Base-by-base conservation (phyloP, 2,797 vertebrate genomes). In the Semotilus atromaculatus region DNA sequence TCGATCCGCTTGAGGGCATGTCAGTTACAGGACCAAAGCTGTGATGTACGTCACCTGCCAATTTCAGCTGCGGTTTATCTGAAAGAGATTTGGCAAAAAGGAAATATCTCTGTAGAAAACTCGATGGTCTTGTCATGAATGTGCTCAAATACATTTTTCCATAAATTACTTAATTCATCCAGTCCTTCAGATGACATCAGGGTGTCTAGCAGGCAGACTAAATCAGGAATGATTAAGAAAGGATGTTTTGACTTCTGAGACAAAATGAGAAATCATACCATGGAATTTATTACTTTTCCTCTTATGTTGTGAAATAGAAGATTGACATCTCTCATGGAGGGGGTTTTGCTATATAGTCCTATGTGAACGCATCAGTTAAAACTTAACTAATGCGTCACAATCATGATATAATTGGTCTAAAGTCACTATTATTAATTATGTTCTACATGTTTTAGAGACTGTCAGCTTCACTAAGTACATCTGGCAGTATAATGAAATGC, bases 1-100 rank as follows among this genome's bases (percentile, higher is more conserved):
- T 88, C 85, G 90, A 88, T 85, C 72, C 74, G 88, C 92, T 92
- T 89, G 82, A 31, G 91, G 92, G 91, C 88, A 84, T 87, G 86
- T 87, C 26, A 91, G 92, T 92, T 91, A 82, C 80, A 86, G 76
- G 87, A 90, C 89, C 83, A 78, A 90, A 84, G 89, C 83, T 90
- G 77, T 53, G 53, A 81, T 86, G 64, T 53, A 88, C 80, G 67
- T 82, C 83, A 85, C 84, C 89, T 91, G 90, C 88, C 90, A 91
- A 87, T 89, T 88, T 85, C 87, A 84, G 83, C 67, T 74, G 16
- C 48, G 80, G 90, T 83, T 85, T 67, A 72, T 86, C 87, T 88
- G 88, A 86, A 90, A 89, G 86, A 81, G 31, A 86, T 90, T 84
- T 84, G 86, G 77, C 83, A 81, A 62, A 40, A 78, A 29, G 70